These are phyloP conservation scores for Fregata magnificens DNA, from an alignment of 2,113 vertebrate species.

Conservation along the genomic window DNA sequence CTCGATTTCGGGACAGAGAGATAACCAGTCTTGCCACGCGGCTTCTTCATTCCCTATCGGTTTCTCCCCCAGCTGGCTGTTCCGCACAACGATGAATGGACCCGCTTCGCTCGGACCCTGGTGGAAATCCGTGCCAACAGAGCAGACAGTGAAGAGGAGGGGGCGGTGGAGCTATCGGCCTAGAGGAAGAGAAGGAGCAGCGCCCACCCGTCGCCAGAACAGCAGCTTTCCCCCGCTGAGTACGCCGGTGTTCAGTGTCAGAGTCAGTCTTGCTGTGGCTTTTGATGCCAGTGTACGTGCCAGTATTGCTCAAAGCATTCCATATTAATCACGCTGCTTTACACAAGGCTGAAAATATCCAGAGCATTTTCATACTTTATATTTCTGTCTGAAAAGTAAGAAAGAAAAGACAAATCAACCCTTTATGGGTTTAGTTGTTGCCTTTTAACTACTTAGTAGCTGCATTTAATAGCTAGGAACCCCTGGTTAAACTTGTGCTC, in stretches of 20 bases:
- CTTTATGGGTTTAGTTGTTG: constrained; percentile 74
- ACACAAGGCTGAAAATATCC: constrained; percentile 47
- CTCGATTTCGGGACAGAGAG: neutral
- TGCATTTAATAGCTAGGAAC: constrained; percentile 78
- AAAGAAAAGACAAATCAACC: constrained; percentile 48
- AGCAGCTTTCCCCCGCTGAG: neutral
- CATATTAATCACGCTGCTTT: constrained; percentile 26
- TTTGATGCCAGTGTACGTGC: constrained; percentile 40
- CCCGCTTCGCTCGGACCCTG: constrained; percentile 88
- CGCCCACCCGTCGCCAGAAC: neutral
- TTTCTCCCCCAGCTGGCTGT: constrained; percentile 83
- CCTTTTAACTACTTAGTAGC: constrained; percentile 80
- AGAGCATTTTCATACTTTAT: constrained; percentile 65
- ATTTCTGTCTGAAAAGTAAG: constrained; percentile 68
- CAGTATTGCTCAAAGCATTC: constrained; percentile 41
- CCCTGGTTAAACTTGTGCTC: constrained; percentile 78
- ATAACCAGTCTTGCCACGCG: rapidly evolving
- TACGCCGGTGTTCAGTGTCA: neutral
- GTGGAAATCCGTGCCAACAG: constrained; percentile 95
- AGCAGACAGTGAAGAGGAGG: constrained; percentile 92
- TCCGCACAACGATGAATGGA: constrained; percentile 92
- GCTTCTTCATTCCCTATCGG: neutral
- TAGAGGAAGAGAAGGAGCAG: constrained; percentile 37
- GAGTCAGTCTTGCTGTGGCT: constrained; percentile 50
- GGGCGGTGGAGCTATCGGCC: constrained; percentile 83